Base-by-base conservation (phyloP, 2,888 invertebrate species). In the Teleiodes luculella region DNA sequence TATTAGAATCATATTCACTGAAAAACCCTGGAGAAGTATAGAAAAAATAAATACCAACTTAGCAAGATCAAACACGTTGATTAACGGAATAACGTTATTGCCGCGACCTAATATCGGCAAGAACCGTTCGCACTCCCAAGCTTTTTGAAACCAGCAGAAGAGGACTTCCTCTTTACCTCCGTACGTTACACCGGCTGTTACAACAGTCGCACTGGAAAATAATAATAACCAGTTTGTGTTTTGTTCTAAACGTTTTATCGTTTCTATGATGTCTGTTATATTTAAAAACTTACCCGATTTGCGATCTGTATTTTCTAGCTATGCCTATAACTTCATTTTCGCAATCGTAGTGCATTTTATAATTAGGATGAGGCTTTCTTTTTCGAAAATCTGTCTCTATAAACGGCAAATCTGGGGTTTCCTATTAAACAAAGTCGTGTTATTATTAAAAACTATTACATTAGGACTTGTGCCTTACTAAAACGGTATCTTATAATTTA, bases 381-480 rank as follows among this genome's bases (percentile, higher is more conserved):
- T 94, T 92, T 33, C 93, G 88, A 74, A 94, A 95, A 77, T 94
- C 93, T 3, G 91, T 90, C 76, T 95, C 95, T n/a, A 92, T 91
- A 65, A 95, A 92, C 0, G 92, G 89, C 68, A 91, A 72, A 0
- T 90, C 90, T 18, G 91, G 90, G 56, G 87, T 86, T 0, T 92
- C 90, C 90, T 91, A 35, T 11, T 5, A 11, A 36, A 46, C 45
- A 52, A 37, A 37, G 7, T 10, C 4, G 16, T 1, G 7, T 41
- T 18, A 16, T 8, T 16, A 37, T 18, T 7, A n/a, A n/a, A n/a
- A n/a, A n/a, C n/a, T n/a, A n/a, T n/a, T n/a, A n/a, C n/a, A n/a
- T n/a, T n/a, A n/a, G n/a, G n/a, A n/a, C n/a, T n/a, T n/a, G n/a
- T n/a, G n/a, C n/a, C n/a, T n/a, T n/a, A n/a, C n/a, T n/a, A n/a